Conservation (phyloP, 2,888 invertebrate species). For the Netelia melanura region DNA sequence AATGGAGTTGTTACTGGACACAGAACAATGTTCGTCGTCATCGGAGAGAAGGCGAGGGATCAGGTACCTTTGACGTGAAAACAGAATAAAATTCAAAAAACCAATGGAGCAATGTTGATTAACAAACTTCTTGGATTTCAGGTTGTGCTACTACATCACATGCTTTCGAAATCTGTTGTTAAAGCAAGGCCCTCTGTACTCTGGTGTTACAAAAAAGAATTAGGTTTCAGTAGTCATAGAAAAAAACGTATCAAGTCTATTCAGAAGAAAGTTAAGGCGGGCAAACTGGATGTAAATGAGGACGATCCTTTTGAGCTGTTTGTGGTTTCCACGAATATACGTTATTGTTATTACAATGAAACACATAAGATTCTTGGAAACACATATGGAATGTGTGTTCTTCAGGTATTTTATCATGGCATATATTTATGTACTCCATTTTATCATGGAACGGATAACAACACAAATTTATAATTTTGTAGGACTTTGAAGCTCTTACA, state of each 20-base stretch:
- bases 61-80: constrained; percentile 88
- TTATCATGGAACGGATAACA: constrained; percentile 13
- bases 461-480: constrained; percentile 70
- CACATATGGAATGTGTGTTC: constrained; percentile 97
- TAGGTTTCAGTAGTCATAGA: constrained; percentile 90
- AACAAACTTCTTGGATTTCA: constrained; percentile 82
- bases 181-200: constrained; percentile 97
- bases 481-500: constrained; percentile 99
- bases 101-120: not conserved
- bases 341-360: constrained; percentile 98
- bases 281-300: constrained; percentile 95
- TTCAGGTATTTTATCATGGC: constrained; percentile 88
- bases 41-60: constrained; percentile 98
- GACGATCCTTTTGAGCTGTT: constrained; percentile 99
- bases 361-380: constrained; percentile 99
- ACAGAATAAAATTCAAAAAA: not conserved
- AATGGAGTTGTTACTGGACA: constrained; percentile 97
- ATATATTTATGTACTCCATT: not conserved
- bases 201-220: constrained; percentile 98
- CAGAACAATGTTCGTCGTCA: constrained; percentile 96
- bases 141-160: constrained; percentile 98
- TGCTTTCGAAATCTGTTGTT: constrained; percentile 97
- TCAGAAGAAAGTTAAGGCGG: constrained; percentile 94
- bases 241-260: constrained; percentile 95
- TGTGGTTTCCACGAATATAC: constrained; percentile 97